A percentile compares a stretch with the other conserved stretches of the same genome.
These are phyloP conservation scores for Rhinichthys osculus DNA, from an alignment of 2,797 vertebrate genomes.

Conservation along the genomic window DNA sequence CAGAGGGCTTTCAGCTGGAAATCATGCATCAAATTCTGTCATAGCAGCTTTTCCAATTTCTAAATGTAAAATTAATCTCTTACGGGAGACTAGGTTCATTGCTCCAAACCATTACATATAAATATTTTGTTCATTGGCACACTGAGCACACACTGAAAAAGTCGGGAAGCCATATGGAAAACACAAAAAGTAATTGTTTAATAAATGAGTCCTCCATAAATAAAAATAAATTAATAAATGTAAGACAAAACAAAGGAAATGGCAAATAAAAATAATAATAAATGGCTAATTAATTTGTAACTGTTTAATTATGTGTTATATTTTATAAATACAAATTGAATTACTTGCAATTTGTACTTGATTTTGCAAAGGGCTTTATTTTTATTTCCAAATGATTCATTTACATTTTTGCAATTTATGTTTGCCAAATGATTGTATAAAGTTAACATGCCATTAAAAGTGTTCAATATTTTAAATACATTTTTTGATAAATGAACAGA, in stretches of 20 bases:
- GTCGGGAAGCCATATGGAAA: neutral
- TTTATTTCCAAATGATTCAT: neutral
- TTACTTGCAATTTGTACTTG: neutral
- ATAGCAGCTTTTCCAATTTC: conserved; percentile 11
- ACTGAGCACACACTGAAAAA: neutral
- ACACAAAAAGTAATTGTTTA: neutral
- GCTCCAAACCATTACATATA: neutral
- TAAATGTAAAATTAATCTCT: neutral
- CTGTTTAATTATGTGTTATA: neutral
- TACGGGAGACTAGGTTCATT: neutral
- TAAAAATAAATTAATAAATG: too few species aligned
- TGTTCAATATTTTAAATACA: neutral
- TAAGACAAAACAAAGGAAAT: too few species aligned
- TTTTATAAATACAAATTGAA: neutral
- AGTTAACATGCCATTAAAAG: neutral
- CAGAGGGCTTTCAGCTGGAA: conserved; percentile 46
- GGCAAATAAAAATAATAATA: too few species aligned
- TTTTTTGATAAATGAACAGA: neutral
- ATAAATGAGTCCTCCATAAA: neutral
- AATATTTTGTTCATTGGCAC: neutral
- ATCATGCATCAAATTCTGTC: conserved; percentile 18
- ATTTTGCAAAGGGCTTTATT: neutral
- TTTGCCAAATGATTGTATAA: neutral
- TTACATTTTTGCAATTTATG: neutral
- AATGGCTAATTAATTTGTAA: neutral